Evolutionary conservation across 2,888 invertebrate genomes (phyloP).

Genomic region (Palloptera scutellata): DNA sequence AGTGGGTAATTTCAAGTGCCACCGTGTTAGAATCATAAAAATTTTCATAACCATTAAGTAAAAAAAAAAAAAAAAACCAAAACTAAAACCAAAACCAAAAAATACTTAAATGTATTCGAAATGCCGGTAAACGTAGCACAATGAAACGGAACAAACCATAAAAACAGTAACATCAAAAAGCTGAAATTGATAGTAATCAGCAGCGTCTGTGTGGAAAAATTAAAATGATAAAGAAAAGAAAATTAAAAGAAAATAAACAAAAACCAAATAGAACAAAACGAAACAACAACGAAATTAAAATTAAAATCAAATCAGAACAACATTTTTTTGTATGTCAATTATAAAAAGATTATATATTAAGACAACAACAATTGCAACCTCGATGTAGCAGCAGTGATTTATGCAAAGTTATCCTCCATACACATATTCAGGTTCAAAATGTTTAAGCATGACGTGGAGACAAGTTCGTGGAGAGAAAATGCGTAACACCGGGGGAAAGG

Average conservation of each 20-base stretch:
- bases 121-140: too few species aligned
- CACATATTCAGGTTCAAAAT: too few species aligned
- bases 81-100: background rate
- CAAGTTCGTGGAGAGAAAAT: too few species aligned
- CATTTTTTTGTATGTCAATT: too few species aligned
- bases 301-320: too few species aligned
- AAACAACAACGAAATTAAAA: background rate
- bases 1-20: background rate
- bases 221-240: background rate
- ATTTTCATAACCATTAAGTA: background rate
- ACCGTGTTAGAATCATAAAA: conserved; percentile 1
- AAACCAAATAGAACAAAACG: background rate
- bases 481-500: too few species aligned
- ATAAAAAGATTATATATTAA: too few species aligned
- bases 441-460: too few species aligned
- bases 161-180: background rate
- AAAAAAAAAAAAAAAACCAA: background rate
- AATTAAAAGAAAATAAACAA: background rate
- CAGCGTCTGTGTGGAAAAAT: conserved; percentile 3
- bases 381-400: too few species aligned
- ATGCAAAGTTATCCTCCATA: too few species aligned
- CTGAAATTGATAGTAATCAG: background rate
- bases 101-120: background rate
- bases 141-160: too few species aligned
- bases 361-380: too few species aligned